Base-by-base conservation (phyloP, 2,113 vertebrate genomes). In the Brachypodius melanocephalos region DNA sequence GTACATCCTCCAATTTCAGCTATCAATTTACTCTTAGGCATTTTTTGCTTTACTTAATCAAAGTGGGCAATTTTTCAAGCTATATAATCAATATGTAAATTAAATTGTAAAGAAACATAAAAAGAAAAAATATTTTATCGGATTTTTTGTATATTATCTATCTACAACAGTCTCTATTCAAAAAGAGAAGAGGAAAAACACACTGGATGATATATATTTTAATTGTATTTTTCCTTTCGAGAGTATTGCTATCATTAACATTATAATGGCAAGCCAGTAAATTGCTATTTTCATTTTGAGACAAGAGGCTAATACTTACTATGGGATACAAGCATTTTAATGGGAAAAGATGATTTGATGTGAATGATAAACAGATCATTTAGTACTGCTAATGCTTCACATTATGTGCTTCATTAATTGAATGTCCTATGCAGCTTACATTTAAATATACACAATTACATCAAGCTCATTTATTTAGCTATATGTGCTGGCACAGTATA, bases 1-100 rank as follows among this genome's bases (percentile, higher is more conserved):
- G 76, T 55, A 62, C 19, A 48, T 84, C 94, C 52, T 96, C 34
- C 57, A 92, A 9, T 90, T 97, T 96, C 80, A 93, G 34, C 46
- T 75, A 61, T 85, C 84, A 95, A 61, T 97, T 97, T 95, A 91
- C 63, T 95, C 73, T 76, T 79, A 91, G 38, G 38, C 54, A 76
- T 42, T 95, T 97, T 97, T 92, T 87, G 12, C 71, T 85, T 97
- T 96, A 94, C 42, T 92, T 93, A 96, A 96, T 97, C 80, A 97
- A 97, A 94, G 77, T 65, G 40, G 49, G 40, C 92, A 29, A 67
- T 93, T 96, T 90, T 95, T 57, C 40, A 43, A 94, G 54, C 32
- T 95, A 68, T 80, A 82, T 81, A 96, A 94, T 90, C 94, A 94
- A 95, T 81, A 96, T 42, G 21, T 88, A 97, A 96, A 98, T 97